phyloP scores from a whole-genome alignment of 1,140 invertebrate species.

The Liolophura sinensis region DNA sequence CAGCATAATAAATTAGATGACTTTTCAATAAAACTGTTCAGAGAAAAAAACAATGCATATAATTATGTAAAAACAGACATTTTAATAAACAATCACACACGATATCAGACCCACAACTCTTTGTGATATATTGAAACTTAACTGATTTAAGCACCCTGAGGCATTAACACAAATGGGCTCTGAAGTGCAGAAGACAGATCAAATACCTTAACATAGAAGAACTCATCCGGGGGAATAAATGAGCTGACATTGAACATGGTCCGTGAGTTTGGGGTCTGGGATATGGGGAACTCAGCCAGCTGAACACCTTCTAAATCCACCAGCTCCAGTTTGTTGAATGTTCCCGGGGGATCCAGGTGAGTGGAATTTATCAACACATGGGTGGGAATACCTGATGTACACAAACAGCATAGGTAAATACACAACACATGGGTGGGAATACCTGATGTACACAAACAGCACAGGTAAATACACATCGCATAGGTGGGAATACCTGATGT shows the following conservation, averaged over 20 bases:
- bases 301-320: constrained; percentile 61
- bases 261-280: constrained; percentile 41
- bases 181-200: neutral
- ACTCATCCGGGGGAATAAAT: constrained; percentile 52
- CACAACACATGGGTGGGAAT: constrained; percentile 56
- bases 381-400: constrained; percentile 58
- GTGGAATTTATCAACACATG: constrained; percentile 62
- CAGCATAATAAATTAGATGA: too few relatives aligned
- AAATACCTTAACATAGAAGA: constrained; percentile 64
- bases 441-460: constrained; percentile 48
- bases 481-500: constrained; percentile 60
- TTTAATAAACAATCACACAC: too few relatives aligned
- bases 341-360: constrained; percentile 48
- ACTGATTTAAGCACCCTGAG: too few relatives aligned
- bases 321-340: constrained; percentile 60
- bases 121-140: too few relatives aligned
- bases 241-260: constrained; percentile 56
- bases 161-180: too few relatives aligned
- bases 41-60: too few relatives aligned
- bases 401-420: neutral
- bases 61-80: too few relatives aligned
- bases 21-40: too few relatives aligned
- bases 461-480: too few relatives aligned
- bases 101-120: too few relatives aligned
- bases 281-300: constrained; percentile 55